These are phyloP conservation scores for Odontocerum albicorne DNA, from an alignment of 2,888 invertebrate species.

Conservation along the genomic window DNA sequence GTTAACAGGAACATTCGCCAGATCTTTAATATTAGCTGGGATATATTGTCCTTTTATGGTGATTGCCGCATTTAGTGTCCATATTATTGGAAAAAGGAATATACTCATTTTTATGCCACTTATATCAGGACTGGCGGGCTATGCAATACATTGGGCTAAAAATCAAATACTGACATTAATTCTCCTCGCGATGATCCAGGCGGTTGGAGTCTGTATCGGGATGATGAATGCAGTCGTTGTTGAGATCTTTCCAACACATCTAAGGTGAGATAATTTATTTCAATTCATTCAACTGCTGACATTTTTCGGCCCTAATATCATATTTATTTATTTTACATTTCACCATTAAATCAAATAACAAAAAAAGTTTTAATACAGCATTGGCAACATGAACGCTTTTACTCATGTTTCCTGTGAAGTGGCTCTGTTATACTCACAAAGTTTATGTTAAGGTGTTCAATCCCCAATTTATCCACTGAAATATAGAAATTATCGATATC, in stretches of 20 bases:
- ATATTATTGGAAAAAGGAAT: constrained; percentile 56
- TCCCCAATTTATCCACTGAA: no score
- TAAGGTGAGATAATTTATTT: constrained; percentile 30
- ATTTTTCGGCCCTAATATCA: no score
- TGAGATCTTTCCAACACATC: constrained; percentile 61
- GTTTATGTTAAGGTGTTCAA: no score
- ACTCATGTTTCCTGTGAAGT: no score
- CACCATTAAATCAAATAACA: constrained; percentile 40
- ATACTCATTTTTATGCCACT: constrained; percentile 55
- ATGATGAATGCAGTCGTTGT: constrained; percentile 61
- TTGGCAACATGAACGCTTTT: no score
- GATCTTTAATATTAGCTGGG: constrained; percentile 67
- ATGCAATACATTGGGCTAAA: constrained; percentile 61
- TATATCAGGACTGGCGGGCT: constrained; percentile 58
- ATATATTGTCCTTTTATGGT: constrained; percentile 67
- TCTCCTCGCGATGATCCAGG: constrained; percentile 58
- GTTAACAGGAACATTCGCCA: constrained; percentile 63
- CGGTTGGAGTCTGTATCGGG: constrained; percentile 60
- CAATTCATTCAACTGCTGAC: no score
- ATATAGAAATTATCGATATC: no score
- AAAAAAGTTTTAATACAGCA: no score
- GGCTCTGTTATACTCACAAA: no score
- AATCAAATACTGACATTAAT: constrained; percentile 61
- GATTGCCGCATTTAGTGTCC: constrained; percentile 63
- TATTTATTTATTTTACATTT: no score